Percentiles rank a stretch among this genome's conserved stretches.
Conservation (phyloP, 2,797 vertebrate genomes). For the Silurus lanzhouensis region DNA sequence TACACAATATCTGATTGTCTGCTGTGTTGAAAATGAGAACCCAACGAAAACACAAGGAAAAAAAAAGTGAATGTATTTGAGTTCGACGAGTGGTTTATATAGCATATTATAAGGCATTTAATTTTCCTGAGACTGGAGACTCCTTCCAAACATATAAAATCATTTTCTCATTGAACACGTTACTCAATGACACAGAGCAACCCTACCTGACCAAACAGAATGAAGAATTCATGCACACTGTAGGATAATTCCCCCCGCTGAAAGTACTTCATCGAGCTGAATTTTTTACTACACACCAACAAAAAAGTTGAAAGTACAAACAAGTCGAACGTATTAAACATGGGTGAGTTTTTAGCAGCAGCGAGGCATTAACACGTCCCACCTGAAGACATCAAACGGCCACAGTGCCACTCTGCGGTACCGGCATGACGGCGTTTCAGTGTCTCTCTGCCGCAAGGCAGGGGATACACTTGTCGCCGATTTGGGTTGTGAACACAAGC, state of each 20-base stretch:
- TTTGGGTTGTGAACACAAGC: constrained; percentile 55
- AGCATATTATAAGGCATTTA: too few species aligned
- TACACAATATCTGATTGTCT: not conserved
- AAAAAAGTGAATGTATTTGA: not conserved
- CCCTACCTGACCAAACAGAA: not conserved
- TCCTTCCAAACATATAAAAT: not conserved
- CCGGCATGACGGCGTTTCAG: constrained; percentile 51
- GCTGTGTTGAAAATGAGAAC: not conserved
- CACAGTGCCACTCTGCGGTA: constrained; percentile 55
- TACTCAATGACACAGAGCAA: not conserved
- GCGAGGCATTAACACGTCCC: constrained; percentile 56
- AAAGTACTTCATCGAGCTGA: not conserved
- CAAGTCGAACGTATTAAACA: constrained; percentile 33
- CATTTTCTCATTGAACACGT: not conserved
- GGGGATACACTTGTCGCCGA: constrained; percentile 61
- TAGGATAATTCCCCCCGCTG: too few species aligned
- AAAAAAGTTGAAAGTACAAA: constrained; percentile 20
- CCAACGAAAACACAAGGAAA: not conserved
- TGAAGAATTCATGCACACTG: not conserved
- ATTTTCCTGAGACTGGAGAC: not conserved
- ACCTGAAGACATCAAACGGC: constrained; percentile 60
- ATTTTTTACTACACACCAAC: not conserved
- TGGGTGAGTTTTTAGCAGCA: constrained; percentile 23
- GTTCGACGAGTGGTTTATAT: not conserved
- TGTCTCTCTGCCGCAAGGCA: constrained; percentile 56